Evolutionary conservation across 2,797 vertebrate genomes (phyloP), one percentile per base, ranked within the genome.

Genomic region (Smutsia temminckii): DNA sequence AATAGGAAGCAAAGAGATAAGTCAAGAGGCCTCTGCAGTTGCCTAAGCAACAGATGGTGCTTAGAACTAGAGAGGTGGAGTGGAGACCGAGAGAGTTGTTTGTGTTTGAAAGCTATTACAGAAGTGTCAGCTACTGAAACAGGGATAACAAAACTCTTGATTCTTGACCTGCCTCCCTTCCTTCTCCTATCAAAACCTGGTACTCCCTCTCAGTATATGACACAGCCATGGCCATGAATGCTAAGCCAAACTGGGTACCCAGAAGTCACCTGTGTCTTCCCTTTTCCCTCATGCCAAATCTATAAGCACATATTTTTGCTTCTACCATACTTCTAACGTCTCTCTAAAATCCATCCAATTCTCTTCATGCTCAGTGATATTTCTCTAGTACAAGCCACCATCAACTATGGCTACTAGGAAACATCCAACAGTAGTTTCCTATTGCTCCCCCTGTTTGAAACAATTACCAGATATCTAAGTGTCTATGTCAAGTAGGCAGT

Each of bases 301-400:
- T 46, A 94, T 85, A 59, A 84, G 68, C 53, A 91, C 78, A 83
- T 85, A 27, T 88, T 95, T 95, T 77, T 86, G 46, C 27, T 96
- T 93, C 78, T 80, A 78, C 37, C 27, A 59, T 46, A 92, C 71
- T 87, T 93, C 18, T n/a, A 89, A 95, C 94, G 72, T 80, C 66
- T 93, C 68, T 84, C 78, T 92, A 79, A 83, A 93, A 89, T 57
- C 85, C 40, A 93, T 46, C 89, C 32, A 75, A 25, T 91, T 85
- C 17, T 75, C 49, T 84, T 51, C 49, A 78, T 64, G 13, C 85
- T 42, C 20, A 89, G 63, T n/a, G 61, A 64, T 32, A 93, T 71
- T 32, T 68, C 21, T 86, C 83, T 83, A 66, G 7, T 37, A 25
- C 37, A 93, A 93, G 59, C 27, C 72, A 94, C 29, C 49, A 91